Evolutionary conservation across 2,113 vertebrate species (phyloP).

Genomic region (Tragelaphus strepsiceros): DNA sequence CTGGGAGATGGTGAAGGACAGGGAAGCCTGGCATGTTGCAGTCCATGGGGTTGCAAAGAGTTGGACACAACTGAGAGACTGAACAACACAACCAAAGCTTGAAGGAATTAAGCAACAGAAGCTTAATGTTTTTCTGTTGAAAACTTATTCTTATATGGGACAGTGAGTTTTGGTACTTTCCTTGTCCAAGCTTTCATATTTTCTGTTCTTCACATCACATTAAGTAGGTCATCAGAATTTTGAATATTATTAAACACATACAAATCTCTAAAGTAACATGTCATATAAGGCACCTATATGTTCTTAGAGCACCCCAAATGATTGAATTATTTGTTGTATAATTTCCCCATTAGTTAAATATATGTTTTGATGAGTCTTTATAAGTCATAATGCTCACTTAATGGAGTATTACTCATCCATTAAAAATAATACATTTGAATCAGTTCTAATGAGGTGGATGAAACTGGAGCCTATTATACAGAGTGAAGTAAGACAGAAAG

Average conservation of each 20-base stretch:
- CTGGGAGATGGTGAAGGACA: rapidly evolving
- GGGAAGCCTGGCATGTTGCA: neutral
- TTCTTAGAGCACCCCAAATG: neutral
- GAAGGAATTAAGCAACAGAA: neutral
- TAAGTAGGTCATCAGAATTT: neutral
- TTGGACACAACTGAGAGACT: neutral
- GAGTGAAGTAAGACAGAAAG: too few species aligned
- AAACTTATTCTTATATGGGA: neutral
- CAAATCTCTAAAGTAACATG: neutral
- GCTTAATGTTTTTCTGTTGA: neutral
- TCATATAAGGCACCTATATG: neutral
- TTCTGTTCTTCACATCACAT: neutral
- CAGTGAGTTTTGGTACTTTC: neutral
- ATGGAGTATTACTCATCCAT: too few species aligned
- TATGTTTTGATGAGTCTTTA: conserved; percentile 1
- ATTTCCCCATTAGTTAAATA: neutral
- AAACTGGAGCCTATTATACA: too few species aligned
- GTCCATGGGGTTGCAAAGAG: neutral
- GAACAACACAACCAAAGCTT: neutral
- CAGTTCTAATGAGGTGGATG: too few species aligned
- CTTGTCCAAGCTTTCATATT: neutral
- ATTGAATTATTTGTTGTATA: neutral
- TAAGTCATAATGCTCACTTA: neutral
- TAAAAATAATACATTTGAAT: too few species aligned
- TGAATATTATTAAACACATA: neutral